Conservation (phyloP, 2,113 vertebrate genomes). For the Erythrocercus mccallii region DNA sequence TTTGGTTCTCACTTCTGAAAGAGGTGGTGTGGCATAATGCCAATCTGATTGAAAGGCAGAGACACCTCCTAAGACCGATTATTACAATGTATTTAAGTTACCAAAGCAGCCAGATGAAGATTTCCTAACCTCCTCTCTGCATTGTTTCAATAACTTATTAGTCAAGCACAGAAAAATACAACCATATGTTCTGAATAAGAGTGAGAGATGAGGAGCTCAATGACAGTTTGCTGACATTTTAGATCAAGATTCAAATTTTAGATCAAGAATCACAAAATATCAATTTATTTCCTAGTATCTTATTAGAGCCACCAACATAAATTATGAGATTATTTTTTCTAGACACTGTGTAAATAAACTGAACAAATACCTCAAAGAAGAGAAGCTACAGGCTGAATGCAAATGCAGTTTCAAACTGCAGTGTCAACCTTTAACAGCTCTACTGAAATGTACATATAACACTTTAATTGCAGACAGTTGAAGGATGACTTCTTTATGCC, state of each 20-base stretch:
- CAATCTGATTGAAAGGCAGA: not conserved
- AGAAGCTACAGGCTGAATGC: not conserved
- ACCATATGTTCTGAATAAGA: not conserved
- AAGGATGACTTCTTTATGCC: not conserved
- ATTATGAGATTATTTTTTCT: not conserved
- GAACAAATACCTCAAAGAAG: not conserved
- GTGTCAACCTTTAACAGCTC: not conserved
- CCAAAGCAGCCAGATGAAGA: not conserved
- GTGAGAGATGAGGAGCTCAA: not conserved
- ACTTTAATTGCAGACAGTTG: not conserved
- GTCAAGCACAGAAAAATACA: not conserved
- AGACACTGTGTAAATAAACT: not conserved
- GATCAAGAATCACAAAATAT: not conserved
- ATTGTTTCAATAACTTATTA: not conserved
- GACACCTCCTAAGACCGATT: not conserved
- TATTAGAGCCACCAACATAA: not conserved
- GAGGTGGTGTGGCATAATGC: not conserved
- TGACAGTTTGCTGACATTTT: not conserved
- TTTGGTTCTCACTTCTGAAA: not conserved
- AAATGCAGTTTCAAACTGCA: not conserved
- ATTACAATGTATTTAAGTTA: not conserved
- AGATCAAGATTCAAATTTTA: not conserved
- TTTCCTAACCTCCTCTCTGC: not conserved
- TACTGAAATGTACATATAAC: not conserved
- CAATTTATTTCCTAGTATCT: not conserved